Evolutionary conservation across 2,797 vertebrate species (phyloP), one percentile per base, ranked within the genome.

Genomic region (Poeciliopsis gracilis): DNA sequence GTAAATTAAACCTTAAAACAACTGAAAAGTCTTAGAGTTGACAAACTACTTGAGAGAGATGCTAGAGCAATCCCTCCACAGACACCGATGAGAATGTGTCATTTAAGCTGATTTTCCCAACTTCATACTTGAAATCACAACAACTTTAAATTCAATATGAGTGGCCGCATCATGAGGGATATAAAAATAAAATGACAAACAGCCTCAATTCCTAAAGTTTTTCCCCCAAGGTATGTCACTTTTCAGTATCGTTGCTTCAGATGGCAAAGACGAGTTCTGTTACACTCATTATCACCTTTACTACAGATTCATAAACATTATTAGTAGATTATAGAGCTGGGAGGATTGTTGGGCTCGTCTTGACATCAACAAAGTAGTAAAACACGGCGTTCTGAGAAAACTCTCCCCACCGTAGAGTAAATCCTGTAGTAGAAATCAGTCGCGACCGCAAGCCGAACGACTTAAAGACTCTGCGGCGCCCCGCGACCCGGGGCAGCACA

Each of bases 401-500:
- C 38, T 43, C 10, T 43, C 2, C 38, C 66, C 11, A 16, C 25
- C 12, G 2, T 70, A 28, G 16, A 70, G 25, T 28, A 5, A 45
- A 46, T 67, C 36, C 63, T 41, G 72, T 7, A 4, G 38, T 10
- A 18, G 36, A 71, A 41, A 41, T 25, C 36, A 41, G 36, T 25
- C 9, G 1, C 2, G 5, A 53, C 25, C 36, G 15, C 11, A n/a
- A 61, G 41, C 61, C 61, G 43, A 72, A 77, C 59, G 81, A 87
- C 72, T 41, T 71, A 45, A 53, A 0, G 16, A 36, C 23, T 41
- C 63, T 47, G 76, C 51, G 10, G 55, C 46, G 71, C 55, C 51
- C 51, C 3, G 3, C 1, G 3, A 4, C 51, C 23, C 2, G 51
- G 51, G 23, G 23, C 23, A 53, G 9, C 28, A 33, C 86, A 96